These are phyloP conservation scores for Phalacrocorax brasilianus DNA, from an alignment of 2,113 vertebrate genomes.

Conservation along the genomic window DNA sequence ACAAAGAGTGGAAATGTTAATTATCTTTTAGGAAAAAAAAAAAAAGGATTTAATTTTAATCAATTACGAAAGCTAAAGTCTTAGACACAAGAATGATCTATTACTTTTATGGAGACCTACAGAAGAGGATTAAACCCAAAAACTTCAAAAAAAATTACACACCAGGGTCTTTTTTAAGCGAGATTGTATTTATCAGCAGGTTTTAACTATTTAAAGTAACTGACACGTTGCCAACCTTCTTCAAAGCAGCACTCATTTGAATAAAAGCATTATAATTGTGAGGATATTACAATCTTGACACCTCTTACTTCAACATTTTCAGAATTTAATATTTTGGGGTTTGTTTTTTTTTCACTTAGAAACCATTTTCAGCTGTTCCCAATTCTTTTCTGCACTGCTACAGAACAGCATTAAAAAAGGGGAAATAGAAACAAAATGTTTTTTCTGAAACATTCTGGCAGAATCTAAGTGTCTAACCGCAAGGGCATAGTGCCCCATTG, in stretches of 20 bases:
- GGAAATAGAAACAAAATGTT: background rate
- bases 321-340: background rate
- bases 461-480: background rate
- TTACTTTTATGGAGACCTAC: background rate
- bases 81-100: background rate
- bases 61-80: background rate
- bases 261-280: background rate
- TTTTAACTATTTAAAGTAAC: background rate
- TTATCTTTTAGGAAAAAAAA: background rate
- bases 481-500: background rate
- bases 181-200: background rate
- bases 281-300: background rate
- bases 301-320: background rate
- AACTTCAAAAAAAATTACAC: rapidly evolving
- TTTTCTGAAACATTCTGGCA: background rate
- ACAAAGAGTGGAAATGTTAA: background rate
- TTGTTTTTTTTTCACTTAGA: background rate
- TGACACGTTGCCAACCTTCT: background rate
- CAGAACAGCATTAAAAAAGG: background rate
- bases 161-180: rapidly evolving
- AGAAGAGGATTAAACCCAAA: background rate
- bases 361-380: background rate
- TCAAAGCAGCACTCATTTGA: background rate
- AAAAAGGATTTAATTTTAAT: background rate
- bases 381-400: background rate